A percentile compares a stretch with the other conserved stretches of the same genome.
phyloP scores from a whole-genome alignment of 2,888 invertebrate genomes.

The Noctua pronuba region DNA sequence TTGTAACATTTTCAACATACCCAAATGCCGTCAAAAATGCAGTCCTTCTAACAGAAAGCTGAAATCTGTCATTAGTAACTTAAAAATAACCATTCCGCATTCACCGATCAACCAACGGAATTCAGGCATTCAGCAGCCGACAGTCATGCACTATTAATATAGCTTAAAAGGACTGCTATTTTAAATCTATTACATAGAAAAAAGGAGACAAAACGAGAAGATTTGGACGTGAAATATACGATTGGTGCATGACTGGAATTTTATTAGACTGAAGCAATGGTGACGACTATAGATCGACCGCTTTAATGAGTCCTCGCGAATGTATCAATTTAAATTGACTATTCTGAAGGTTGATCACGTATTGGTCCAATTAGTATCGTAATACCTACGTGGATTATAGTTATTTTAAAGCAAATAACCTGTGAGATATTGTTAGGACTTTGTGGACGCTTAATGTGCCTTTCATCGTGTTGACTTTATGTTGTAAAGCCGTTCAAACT shows the following conservation, averaged over 20 bases:
- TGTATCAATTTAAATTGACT: too few species aligned
- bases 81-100: conserved; percentile 39
- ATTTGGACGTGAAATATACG: conserved; percentile 5
- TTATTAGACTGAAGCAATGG: not conserved
- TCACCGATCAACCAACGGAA: not conserved
- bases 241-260: not conserved
- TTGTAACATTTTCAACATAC: not conserved
- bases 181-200: conserved; percentile 1
- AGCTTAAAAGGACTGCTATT: conserved; percentile 18
- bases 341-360: too few species aligned
- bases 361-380: too few species aligned
- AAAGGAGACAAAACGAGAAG: not conserved
- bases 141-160: conserved; percentile 47
- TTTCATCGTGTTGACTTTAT: too few species aligned
- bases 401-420: too few species aligned
- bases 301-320: too few species aligned
- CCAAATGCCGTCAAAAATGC: too few species aligned
- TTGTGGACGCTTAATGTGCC: too few species aligned
- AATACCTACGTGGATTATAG: too few species aligned
- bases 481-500: too few species aligned
- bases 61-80: not conserved
- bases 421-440: too few species aligned
- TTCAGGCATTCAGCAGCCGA: not conserved
- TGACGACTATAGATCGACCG: too few species aligned
- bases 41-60: not conserved